A percentile compares a stretch with the other conserved stretches of the same genome.
phyloP scores from a whole-genome alignment of 2,797 vertebrate genomes.

The Huso huso region DNA sequence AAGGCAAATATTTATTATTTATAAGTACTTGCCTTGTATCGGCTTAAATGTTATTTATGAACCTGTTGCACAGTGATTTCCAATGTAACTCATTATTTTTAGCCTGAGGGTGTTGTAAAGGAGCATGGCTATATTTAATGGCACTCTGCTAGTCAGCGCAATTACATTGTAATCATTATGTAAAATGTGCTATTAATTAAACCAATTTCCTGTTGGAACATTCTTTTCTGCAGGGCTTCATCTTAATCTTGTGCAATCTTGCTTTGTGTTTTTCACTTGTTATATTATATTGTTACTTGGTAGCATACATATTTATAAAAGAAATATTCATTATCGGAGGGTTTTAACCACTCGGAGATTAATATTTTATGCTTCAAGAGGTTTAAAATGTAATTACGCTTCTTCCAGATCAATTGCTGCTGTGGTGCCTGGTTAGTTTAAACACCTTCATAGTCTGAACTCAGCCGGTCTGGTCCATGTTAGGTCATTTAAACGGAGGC shows the following conservation, averaged over 20 bases:
- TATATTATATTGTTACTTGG: slow-evolving; percentile 62
- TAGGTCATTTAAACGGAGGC: no score
- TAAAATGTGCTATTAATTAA: slow-evolving; percentile 99
- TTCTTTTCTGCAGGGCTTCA: slow-evolving; percentile 91
- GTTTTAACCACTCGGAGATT: slow-evolving; percentile 45
- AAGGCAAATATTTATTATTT: slow-evolving; percentile 99
- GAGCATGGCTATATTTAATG: slow-evolving; percentile 99
- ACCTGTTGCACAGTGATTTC: slow-evolving; percentile 99
- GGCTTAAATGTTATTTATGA: slow-evolving; percentile 99
- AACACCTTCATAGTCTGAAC: slow-evolving; percentile 1
- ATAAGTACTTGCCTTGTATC: slow-evolving; percentile 99
- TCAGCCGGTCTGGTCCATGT: background rate
- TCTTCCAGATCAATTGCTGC: slow-evolving; percentile 32
- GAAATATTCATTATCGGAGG: slow-evolving; percentile 57
- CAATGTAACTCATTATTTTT: slow-evolving; percentile 99
- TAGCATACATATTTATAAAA: slow-evolving; percentile 69
- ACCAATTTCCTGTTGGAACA: slow-evolving; percentile 99
- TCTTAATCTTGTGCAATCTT: slow-evolving; percentile 89
- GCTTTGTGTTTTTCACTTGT: slow-evolving; percentile 83
- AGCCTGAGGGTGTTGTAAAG: slow-evolving; percentile 99
- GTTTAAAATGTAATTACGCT: slow-evolving; percentile 47
- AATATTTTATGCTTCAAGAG: slow-evolving; percentile 43
- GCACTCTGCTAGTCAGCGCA: slow-evolving; percentile 99
- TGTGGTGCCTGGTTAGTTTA: slow-evolving; percentile 1
- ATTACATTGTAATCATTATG: slow-evolving; percentile 99